Conservation (phyloP, 2,888 invertebrate genomes). For the Microctonus aethiopoides region DNA sequence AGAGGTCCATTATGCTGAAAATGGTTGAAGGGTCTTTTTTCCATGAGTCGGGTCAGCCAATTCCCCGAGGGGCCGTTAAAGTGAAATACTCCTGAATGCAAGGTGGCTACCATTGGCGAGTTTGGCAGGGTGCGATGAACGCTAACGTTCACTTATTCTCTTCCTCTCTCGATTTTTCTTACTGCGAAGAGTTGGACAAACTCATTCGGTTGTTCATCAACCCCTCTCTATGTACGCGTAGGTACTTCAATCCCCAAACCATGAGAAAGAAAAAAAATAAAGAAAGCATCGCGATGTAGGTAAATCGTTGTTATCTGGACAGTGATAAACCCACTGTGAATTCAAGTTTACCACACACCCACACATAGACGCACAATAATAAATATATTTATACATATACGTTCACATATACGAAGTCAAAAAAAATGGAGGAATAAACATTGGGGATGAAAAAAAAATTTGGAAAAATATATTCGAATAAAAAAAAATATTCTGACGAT, state of each 20-base stretch:
- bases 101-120: slow-evolving; percentile 59
- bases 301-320: slow-evolving; percentile 68
- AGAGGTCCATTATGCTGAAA: slow-evolving; percentile 67
- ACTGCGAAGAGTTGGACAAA: slow-evolving; percentile 14
- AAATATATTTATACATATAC: neutral
- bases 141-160: slow-evolving; percentile 21
- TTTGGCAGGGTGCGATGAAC: slow-evolving; percentile 35
- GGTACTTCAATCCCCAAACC: slow-evolving; percentile 37
- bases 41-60: slow-evolving; percentile 62
- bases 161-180: slow-evolving; percentile 17
- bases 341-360: neutral
- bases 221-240: slow-evolving; percentile 30
- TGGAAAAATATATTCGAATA: too few species aligned
- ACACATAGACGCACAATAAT: too few species aligned
- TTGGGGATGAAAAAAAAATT: neutral
- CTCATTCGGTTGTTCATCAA: slow-evolving; percentile 40
- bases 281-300: slow-evolving; percentile 55
- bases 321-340: slow-evolving; percentile 63
- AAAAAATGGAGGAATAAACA: neutral
- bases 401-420: neutral
- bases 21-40: slow-evolving; percentile 58
- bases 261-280: slow-evolving; percentile 4
- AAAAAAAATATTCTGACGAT: neutral
- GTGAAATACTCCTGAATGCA: slow-evolving; percentile 67
- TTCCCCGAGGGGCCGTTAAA: slow-evolving; percentile 67